A percentile compares a stretch with the other conserved stretches of the same genome.
Evolutionary conservation across 2,113 vertebrate genomes (phyloP).

Genomic region (Paratilapia polleni): DNA sequence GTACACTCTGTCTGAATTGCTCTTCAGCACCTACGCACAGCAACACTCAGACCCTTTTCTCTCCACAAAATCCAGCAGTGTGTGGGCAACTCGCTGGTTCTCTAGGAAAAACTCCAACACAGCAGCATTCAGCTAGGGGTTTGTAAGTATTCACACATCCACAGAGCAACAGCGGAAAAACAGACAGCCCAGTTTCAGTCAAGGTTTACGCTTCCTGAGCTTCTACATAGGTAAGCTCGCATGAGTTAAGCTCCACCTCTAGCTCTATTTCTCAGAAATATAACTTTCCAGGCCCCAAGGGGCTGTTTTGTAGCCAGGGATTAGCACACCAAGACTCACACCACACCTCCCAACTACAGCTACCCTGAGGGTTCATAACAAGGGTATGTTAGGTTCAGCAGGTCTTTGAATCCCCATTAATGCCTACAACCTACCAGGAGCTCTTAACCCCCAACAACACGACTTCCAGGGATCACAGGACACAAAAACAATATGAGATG

Average conservation of each 20-base stretch:
- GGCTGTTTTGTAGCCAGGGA: conserved; percentile 3
- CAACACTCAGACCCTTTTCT: not conserved
- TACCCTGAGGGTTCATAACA: conserved; percentile 8
- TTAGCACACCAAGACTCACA: not conserved
- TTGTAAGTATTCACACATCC: not conserved
- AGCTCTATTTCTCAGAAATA: not conserved
- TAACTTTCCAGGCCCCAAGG: not conserved
- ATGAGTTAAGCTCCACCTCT: not conserved
- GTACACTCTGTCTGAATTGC: not conserved
- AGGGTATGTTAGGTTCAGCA: not conserved
- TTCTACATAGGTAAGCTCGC: conserved; percentile 16
- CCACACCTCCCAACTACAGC: conserved; percentile 11
- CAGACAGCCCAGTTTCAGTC: not conserved
- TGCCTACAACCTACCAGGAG: not conserved
- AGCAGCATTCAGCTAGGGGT: not conserved
- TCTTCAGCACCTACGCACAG: not conserved
- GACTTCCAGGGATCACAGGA: not conserved
- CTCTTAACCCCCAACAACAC: not conserved
- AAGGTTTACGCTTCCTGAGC: conserved; percentile 11
- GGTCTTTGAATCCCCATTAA: not conserved
- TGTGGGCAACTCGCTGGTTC: not conserved
- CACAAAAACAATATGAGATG: not conserved
- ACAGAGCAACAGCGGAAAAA: not conserved
- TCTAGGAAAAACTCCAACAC: conserved; percentile 12
- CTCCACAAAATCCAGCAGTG: not conserved